Percentiles rank a stretch among this genome's conserved stretches.
Conservation (phyloP, 2,797 vertebrate genomes). For the Anniella stebbinsi region DNA sequence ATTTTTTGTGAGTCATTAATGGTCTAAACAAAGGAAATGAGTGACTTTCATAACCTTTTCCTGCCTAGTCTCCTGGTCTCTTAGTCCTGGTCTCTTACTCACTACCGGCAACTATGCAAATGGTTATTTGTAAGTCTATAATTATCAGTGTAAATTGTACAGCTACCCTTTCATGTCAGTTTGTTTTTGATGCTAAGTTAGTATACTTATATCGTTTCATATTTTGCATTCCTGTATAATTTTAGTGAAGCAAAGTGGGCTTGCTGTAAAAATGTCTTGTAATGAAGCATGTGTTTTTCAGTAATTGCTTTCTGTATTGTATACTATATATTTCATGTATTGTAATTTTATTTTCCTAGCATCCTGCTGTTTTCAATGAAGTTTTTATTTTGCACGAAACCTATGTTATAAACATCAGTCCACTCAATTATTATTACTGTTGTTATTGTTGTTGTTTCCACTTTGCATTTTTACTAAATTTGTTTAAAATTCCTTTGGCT, state of each 20-base stretch:
- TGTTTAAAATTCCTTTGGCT: neutral
- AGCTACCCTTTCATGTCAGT: slow-evolving; percentile 12
- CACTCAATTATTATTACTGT: neutral
- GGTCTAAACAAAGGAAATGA: neutral
- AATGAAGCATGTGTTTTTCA: slow-evolving; percentile 8
- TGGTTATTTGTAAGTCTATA: slow-evolving; percentile 7
- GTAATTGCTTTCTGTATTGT: neutral
- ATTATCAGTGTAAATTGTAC: slow-evolving; percentile 14
- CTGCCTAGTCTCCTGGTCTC: neutral
- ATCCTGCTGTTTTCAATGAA: neutral
- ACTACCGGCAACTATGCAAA: neutral
- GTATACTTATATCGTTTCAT: neutral
- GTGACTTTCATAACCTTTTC: neutral
- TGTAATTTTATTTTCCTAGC: slow-evolving; percentile 21
- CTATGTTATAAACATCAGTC: neutral
- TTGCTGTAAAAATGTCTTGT: slow-evolving; percentile 1
- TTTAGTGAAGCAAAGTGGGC: slow-evolving; percentile 4
- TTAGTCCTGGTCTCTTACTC: neutral
- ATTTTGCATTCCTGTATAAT: neutral
- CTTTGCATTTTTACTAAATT: neutral
- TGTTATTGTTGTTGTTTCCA: neutral
- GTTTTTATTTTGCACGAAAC: slow-evolving; percentile 16
- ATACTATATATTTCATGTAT: slow-evolving; percentile 4
- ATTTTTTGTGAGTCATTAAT: slow-evolving; percentile 2
- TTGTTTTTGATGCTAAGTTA: neutral